A percentile compares a stretch with the other conserved stretches of the same genome.
Evolutionary conservation across 2,888 invertebrate genomes (phyloP).

Genomic region (Conchocele bisecta): DNA sequence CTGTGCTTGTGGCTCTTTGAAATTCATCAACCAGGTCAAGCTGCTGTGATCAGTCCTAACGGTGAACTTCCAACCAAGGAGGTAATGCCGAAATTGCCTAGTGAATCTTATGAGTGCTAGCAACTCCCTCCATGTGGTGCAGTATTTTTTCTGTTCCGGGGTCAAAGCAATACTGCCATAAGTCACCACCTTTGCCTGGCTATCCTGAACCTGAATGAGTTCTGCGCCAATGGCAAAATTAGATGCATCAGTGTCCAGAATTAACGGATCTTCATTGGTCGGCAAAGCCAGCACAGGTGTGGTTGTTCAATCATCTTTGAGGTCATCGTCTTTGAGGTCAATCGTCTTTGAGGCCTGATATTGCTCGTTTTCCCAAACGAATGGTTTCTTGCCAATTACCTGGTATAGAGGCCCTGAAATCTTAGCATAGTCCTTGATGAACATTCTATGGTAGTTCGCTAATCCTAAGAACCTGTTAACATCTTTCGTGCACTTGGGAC

Average conservation of each 20-base stretch:
- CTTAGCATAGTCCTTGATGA: conserved; percentile 18
- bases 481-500: background rate
- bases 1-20: conserved; percentile 38
- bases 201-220: conserved; percentile 44
- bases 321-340: too few relatives aligned
- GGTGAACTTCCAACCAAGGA: conserved; percentile 28
- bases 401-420: conserved; percentile 19
- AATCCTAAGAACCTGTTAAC: conserved; percentile 38
- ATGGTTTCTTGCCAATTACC: conserved; percentile 32
- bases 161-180: conserved; percentile 36
- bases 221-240: conserved; percentile 50
- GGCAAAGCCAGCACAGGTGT: conserved; percentile 40
- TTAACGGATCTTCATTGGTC: conserved; percentile 11
- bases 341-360: conserved; percentile 17
- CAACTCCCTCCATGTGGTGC: conserved; percentile 38
- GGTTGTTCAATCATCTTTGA: conserved; percentile 2
- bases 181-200: conserved; percentile 30
- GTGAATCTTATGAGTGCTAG: too few relatives aligned
- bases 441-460: conserved; percentile 39
- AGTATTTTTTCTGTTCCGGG: conserved; percentile 38
- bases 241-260: conserved; percentile 26
- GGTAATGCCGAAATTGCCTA: conserved; percentile 50
- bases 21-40: conserved; percentile 44
- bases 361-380: conserved; percentile 18
- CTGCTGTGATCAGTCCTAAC: too few relatives aligned